Evolutionary conservation across 2,888 invertebrate genomes (phyloP).

Genomic region (Bruchidius siliquastri): DNA sequence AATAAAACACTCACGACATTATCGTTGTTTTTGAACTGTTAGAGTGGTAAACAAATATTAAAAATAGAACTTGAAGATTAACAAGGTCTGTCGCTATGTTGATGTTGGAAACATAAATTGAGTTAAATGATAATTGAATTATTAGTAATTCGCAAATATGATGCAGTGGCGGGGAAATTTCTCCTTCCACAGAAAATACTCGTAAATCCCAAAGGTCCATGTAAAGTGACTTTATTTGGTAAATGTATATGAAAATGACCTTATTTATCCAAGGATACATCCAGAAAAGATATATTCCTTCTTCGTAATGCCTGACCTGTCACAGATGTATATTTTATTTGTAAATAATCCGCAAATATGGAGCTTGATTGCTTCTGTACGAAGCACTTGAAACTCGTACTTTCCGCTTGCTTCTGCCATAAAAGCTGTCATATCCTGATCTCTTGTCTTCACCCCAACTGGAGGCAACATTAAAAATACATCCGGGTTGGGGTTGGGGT

Average conservation of each 20-base stretch:
- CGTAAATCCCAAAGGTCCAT: no score
- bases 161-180: neutral
- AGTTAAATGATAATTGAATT: neutral
- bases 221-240: no score
- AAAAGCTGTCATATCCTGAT: neutral
- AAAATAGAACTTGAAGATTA: neutral
- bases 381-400: neutral
- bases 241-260: no score
- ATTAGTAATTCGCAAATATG: neutral
- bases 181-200: no score
- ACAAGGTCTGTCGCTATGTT: neutral
- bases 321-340: no score
- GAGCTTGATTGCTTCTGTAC: neutral
- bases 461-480: neutral
- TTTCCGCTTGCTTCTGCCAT: neutral
- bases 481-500: neutral
- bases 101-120: neutral
- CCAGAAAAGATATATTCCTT: no score
- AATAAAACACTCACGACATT: neutral
- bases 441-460: neutral
- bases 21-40: neutral
- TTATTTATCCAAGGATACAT: no score
- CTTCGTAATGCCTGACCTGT: no score
- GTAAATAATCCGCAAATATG: neutral
- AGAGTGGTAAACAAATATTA: neutral